phyloP scores from a whole-genome alignment of 2,113 vertebrate genomes.

The Fulica atra region DNA sequence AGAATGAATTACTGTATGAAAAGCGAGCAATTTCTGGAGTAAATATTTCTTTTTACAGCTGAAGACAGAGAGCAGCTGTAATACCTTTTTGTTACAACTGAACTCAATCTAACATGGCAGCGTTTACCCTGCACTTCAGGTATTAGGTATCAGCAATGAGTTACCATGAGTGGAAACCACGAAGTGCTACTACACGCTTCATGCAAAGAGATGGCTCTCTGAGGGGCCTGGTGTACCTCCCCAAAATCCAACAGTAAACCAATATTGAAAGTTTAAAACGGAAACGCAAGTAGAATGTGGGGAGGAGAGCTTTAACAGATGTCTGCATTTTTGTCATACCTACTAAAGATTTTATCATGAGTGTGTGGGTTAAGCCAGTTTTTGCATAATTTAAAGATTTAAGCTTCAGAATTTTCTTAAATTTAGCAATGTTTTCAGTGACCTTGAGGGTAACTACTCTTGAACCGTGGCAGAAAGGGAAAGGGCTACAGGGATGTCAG shows the following conservation, averaged over 20 bases:
- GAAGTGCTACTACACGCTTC: background rate
- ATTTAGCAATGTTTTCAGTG: background rate
- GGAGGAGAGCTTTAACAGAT: background rate
- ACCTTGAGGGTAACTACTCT: background rate
- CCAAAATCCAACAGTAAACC: background rate
- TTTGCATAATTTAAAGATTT: background rate
- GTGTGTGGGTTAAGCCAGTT: background rate
- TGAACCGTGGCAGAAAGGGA: background rate
- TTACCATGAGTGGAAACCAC: background rate
- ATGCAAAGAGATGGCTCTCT: background rate
- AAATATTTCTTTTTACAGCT: background rate
- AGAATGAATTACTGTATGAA: background rate
- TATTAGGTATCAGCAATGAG: background rate
- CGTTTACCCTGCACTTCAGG: background rate
- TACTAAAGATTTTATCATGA: background rate
- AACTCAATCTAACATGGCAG: background rate
- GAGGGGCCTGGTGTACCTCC: background rate
- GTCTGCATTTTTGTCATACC: background rate
- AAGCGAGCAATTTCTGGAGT: background rate
- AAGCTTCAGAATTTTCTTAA: background rate
- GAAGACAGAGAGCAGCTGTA: background rate
- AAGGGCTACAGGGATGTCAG: background rate
- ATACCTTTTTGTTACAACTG: background rate
- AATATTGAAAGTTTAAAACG: background rate
- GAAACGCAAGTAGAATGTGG: background rate